phyloP scores from a whole-genome alignment of 1,140 invertebrate species.

The Odontomachus brunneus region DNA sequence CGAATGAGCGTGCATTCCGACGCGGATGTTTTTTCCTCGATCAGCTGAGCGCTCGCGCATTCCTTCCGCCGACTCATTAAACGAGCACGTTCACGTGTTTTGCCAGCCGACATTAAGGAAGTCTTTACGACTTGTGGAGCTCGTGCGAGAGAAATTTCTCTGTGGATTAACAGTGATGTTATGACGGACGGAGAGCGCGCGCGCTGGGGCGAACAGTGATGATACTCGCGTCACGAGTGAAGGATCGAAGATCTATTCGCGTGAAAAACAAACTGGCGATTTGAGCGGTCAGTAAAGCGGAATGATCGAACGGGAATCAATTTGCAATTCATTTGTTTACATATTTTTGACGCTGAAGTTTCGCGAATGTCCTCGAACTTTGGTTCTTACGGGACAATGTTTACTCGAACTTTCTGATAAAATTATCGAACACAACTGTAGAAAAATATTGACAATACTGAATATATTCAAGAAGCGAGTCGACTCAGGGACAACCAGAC shows the following conservation, averaged over 20 bases:
- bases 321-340: too few species aligned
- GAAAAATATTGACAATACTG: too few species aligned
- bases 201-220: neutral
- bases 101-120: constrained; percentile 6
- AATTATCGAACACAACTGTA: too few species aligned
- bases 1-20: neutral
- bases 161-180: constrained; percentile 23
- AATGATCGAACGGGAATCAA: too few species aligned
- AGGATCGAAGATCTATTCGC: neutral
- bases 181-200: neutral
- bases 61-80: constrained; percentile 28
- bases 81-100: constrained; percentile 9
- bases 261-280: too few species aligned
- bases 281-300: too few species aligned
- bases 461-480: too few species aligned
- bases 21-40: constrained; percentile 19
- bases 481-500: too few species aligned
- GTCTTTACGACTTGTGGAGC: neutral
- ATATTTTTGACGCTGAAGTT: too few species aligned
- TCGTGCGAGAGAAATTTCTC: constrained; percentile 18
- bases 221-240: neutral
- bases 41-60: constrained; percentile 19
- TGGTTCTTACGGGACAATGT: too few species aligned
- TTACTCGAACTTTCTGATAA: too few species aligned
- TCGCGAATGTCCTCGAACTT: too few species aligned